Evolutionary conservation across 2,888 invertebrate genomes (phyloP).

Genomic region (Drosophila demipolita): DNA sequence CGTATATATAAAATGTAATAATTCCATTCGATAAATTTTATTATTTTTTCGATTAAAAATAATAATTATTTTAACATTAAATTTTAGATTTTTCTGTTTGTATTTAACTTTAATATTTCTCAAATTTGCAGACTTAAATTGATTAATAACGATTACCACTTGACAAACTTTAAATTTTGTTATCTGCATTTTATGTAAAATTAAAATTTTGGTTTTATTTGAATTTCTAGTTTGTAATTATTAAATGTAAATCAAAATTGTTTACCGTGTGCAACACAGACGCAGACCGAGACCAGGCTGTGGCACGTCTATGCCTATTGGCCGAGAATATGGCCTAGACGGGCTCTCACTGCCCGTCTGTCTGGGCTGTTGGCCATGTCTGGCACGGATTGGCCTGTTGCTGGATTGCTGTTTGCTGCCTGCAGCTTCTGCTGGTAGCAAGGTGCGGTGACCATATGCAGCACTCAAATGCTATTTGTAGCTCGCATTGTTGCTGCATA

Average conservation of each 20-base stretch:
- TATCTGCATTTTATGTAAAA: neutral
- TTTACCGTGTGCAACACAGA: constrained; percentile 1
- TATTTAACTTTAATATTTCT: neutral
- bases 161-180: neutral
- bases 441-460: constrained; percentile 79
- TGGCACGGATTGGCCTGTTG: constrained; percentile 67
- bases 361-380: constrained; percentile 73
- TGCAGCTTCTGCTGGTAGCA: constrained; percentile 68
- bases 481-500: constrained; percentile 73
- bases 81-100: neutral
- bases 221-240: neutral
- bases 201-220: neutral
- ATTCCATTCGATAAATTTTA: neutral
- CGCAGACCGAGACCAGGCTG: constrained; percentile 17
- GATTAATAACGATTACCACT: neutral
- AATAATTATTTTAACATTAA: neutral
- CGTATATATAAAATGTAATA: no score
- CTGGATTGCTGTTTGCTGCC: constrained; percentile 13
- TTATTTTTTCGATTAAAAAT: neutral
- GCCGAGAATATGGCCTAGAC: constrained; percentile 52
- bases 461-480: constrained; percentile 75
- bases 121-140: neutral
- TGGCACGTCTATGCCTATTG: constrained; percentile 62
- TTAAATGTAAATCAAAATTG: neutral
- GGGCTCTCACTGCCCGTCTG: constrained; percentile 67